Evolutionary conservation across 2,888 invertebrate genomes (phyloP).

Genomic region (Xestia rhomboidea): DNA sequence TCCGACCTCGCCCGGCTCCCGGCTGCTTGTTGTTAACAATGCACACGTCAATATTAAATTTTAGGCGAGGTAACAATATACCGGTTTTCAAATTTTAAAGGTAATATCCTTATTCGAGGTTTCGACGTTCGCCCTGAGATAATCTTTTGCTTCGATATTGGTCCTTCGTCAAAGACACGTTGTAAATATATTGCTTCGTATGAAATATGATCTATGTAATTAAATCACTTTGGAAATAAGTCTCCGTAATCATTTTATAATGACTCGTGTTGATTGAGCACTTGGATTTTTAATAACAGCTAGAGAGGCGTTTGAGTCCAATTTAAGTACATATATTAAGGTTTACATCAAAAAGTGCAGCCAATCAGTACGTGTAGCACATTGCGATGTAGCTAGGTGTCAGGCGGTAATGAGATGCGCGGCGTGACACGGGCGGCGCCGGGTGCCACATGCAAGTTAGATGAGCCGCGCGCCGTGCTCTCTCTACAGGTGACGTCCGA

Average conservation of each 20-base stretch:
- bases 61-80: conserved; percentile 84
- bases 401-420: conserved; percentile 75
- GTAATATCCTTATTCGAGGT: conserved; percentile 80
- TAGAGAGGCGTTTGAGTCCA: neutral
- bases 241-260: neutral
- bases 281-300: neutral
- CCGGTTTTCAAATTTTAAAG: conserved; percentile 82
- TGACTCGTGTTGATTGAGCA: neutral
- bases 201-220: conserved; percentile 3
- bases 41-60: conserved; percentile 85
- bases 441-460: conserved; percentile 82
- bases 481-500: conserved; percentile 79
- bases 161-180: conserved; percentile 76
- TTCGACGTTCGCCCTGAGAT: conserved; percentile 78
- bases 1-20: conserved; percentile 71
- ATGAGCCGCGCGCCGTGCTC: conserved; percentile 75
- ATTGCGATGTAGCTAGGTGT: conserved; percentile 48
- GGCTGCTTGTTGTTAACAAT: conserved; percentile 79
- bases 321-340: conserved; percentile 3
- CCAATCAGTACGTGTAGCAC: conserved; percentile 42
- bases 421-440: conserved; percentile 68
- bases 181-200: conserved; percentile 46
- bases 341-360: conserved; percentile 8
- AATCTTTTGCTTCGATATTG: conserved; percentile 79
- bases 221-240: conserved; percentile 3